These are phyloP conservation scores for Rhinolophus sinicus DNA, from an alignment of 2,113 vertebrate genomes.

Conservation along the genomic window DNA sequence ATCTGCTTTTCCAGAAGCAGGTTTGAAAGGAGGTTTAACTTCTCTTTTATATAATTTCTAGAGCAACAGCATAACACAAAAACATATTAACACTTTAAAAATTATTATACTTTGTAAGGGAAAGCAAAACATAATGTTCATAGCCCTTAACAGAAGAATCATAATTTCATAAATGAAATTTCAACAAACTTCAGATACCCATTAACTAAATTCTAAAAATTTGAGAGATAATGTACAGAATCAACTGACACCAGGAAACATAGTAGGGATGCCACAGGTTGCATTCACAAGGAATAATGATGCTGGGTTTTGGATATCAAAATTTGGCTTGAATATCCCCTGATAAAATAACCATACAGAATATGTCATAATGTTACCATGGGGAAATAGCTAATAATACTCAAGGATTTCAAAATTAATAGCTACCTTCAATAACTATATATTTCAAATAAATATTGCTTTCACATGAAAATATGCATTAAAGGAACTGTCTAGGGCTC, in stretches of 20 bases:
- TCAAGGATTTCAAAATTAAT: conserved; percentile 26
- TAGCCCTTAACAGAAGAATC: background rate
- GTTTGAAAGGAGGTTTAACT: conserved; percentile 97
- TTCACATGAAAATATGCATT: conserved; percentile 17
- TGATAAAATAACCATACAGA: conserved; percentile 25
- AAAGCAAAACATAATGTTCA: background rate
- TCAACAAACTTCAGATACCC: background rate
- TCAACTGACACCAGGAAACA: background rate
- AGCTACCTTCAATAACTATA: background rate
- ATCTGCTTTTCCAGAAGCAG: conserved; percentile 96
- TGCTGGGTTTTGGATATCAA: conserved; percentile 19
- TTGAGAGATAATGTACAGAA: background rate
- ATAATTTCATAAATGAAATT: conserved; percentile 19
- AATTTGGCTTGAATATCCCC: background rate
- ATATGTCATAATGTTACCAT: background rate
- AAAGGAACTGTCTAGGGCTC: background rate
- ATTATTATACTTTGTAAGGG: background rate
- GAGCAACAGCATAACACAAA: background rate
- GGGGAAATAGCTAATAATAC: background rate
- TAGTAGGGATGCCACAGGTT: background rate
- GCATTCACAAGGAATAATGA: background rate
- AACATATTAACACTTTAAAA: conserved; percentile 31
- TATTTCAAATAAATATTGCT: conserved; percentile 24
- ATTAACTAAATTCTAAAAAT: conserved; percentile 9
- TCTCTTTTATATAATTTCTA: conserved; percentile 96